Conservation (phyloP, 2,888 invertebrate species). For the Morpho achilles region DNA sequence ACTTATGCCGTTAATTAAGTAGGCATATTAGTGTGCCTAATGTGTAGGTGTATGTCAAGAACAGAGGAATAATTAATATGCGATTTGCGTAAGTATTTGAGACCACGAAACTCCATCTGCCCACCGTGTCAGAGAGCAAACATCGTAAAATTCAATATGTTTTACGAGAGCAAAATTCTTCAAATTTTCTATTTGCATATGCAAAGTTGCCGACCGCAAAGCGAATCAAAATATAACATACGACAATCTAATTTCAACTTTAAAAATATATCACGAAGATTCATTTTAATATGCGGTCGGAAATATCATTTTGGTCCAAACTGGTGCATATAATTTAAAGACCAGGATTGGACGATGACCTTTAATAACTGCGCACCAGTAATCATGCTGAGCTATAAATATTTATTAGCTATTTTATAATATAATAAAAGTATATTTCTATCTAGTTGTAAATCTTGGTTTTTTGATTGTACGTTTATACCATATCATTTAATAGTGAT, state of each 20-base stretch:
- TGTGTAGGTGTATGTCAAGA: background rate
- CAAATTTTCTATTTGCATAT: slow-evolving; percentile 41
- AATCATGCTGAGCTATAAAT: slow-evolving; percentile 14
- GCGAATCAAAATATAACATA: slow-evolving; percentile 2
- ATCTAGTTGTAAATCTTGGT: background rate
- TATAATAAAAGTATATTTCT: slow-evolving; percentile 1
- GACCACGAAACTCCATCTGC: slow-evolving; percentile 19
- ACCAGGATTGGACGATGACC: slow-evolving; percentile 56
- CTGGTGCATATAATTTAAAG: slow-evolving; percentile 63
- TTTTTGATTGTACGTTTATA: background rate
- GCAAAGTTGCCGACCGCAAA: slow-evolving; percentile 29
- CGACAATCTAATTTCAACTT: slow-evolving; percentile 8
- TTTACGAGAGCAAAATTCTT: slow-evolving; percentile 34
- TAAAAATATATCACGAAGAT: background rate
- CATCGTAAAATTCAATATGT: slow-evolving; percentile 33
- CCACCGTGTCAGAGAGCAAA: slow-evolving; percentile 27
- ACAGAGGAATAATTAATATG: slow-evolving; percentile 19
- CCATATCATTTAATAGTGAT: too few relatives aligned
- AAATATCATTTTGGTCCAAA: slow-evolving; percentile 49
- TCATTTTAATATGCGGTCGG: slow-evolving; percentile 5
- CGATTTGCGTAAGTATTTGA: slow-evolving; percentile 19
- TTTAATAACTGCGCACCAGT: slow-evolving; percentile 17
- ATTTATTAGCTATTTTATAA: slow-evolving; percentile 7
- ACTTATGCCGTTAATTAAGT: too few relatives aligned
- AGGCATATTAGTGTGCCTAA: too few relatives aligned